phyloP scores from a whole-genome alignment of 1,140 invertebrate species.

The Hermatobates lingyangjiaoensis region DNA sequence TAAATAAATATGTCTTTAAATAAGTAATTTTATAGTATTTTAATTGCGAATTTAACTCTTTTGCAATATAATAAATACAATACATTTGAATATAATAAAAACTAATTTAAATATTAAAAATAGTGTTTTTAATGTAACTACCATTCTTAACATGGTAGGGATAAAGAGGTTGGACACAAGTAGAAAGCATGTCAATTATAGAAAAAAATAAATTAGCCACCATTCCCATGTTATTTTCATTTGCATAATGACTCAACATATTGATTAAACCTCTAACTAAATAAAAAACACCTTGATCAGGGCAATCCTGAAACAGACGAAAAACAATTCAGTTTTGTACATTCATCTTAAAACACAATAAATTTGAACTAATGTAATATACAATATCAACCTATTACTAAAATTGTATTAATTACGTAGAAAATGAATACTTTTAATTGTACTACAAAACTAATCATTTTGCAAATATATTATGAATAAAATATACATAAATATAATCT shows the following conservation, averaged over 20 bases:
- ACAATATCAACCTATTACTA: neutral
- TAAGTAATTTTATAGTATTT: too few species aligned
- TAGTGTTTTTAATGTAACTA: slow-evolving; percentile 21
- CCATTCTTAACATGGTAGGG: slow-evolving; percentile 65
- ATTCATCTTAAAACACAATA: neutral
- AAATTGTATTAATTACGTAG: neutral
- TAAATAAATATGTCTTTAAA: too few species aligned
- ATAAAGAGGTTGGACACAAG: slow-evolving; percentile 55
- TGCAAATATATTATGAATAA: slow-evolving; percentile 2
- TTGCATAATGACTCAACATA: slow-evolving; percentile 44
- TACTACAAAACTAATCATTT: slow-evolving; percentile 2
- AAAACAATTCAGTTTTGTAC: slow-evolving; percentile 6
- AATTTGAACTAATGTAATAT: neutral
- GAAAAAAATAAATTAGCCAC: slow-evolving; percentile 44
- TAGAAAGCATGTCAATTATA: slow-evolving; percentile 51
- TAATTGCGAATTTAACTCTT: too few species aligned
- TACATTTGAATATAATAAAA: too few species aligned
- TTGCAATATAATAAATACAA: too few species aligned
- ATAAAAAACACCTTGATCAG: slow-evolving; percentile 63
- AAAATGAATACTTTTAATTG: neutral
- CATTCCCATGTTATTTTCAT: slow-evolving; percentile 33
- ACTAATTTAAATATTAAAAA: slow-evolving; percentile 6
- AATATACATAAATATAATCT: too few species aligned
- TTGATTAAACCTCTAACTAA: slow-evolving; percentile 55
- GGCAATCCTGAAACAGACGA: slow-evolving; percentile 45